phyloP scores from a whole-genome alignment of 1,140 invertebrate genomes.

The Scaptomyza hsui region DNA sequence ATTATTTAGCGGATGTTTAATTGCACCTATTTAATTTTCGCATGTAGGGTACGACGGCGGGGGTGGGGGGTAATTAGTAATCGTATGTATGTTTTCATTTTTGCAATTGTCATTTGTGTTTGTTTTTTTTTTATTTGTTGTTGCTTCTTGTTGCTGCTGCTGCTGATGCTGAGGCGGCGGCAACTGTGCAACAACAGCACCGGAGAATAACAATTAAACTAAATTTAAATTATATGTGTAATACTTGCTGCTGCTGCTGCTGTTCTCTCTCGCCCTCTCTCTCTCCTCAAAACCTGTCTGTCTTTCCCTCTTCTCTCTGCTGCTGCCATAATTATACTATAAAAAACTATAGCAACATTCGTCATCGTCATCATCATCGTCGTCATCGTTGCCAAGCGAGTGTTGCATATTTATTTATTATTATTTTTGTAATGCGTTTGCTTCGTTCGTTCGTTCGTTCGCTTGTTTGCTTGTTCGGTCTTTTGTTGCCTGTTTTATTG shows the following conservation, averaged over 20 bases:
- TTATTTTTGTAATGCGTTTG: slow-evolving; percentile 58
- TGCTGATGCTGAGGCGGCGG: slow-evolving; percentile 14
- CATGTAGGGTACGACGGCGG: slow-evolving; percentile 46
- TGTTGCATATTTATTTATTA: slow-evolving; percentile 60
- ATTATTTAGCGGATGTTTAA: slow-evolving; percentile 83
- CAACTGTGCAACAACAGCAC: slow-evolving; percentile 49
- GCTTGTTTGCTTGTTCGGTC: slow-evolving; percentile 29
- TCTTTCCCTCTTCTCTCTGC: slow-evolving; percentile 9
- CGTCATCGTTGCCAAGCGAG: slow-evolving; percentile 32
- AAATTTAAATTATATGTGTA: slow-evolving; percentile 83
- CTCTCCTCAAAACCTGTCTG: slow-evolving; percentile 7
- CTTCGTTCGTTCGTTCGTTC: slow-evolving; percentile 43
- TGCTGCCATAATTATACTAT: slow-evolving; percentile 70
- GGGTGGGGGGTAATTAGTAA: slow-evolving; percentile 32
- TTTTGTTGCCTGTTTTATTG: slow-evolving; percentile 69
- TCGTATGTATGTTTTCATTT: slow-evolving; percentile 62
- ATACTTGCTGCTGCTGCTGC: slow-evolving; percentile 46
- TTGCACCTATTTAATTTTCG: slow-evolving; percentile 83
- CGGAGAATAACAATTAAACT: slow-evolving; percentile 83
- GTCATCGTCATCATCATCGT: slow-evolving; percentile 51
- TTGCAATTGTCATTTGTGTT: slow-evolving; percentile 69
- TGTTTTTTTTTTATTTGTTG: slow-evolving; percentile 58
- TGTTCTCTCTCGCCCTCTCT: not conserved
- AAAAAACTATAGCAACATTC: slow-evolving; percentile 65
- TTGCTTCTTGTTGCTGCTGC: slow-evolving; percentile 54